Evolutionary conservation across 1,140 invertebrate genomes (phyloP).

Genomic region (Formica exsecta): DNA sequence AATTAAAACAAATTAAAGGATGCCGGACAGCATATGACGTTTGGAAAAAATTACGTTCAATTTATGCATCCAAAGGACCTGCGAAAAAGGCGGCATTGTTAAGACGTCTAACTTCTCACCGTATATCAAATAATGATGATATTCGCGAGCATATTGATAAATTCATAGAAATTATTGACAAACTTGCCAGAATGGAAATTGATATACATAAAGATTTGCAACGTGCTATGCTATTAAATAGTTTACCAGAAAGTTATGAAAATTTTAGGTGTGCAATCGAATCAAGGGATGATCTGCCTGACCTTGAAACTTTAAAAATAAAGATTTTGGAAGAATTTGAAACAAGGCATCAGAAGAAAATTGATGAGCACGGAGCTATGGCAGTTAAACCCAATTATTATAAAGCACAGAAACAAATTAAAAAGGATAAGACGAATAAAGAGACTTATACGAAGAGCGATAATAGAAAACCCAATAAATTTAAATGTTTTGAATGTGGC

Average conservation of each 20-base stretch:
- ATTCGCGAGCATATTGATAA: no score
- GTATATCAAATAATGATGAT: no score
- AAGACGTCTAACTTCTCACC: not conserved
- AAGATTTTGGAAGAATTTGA: no score
- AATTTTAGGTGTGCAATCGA: not conserved
- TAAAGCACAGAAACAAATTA: no score
- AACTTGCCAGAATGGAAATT: not conserved
- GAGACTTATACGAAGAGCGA: no score
- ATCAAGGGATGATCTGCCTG: not conserved
- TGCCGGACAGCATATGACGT: not conserved
- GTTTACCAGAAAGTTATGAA: not conserved
- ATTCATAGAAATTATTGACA: no score
- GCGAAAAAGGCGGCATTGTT: not conserved
- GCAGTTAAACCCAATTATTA: no score
- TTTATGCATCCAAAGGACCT: not conserved
- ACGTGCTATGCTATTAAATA: not conserved
- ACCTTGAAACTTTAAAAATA: not conserved
- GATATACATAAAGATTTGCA: not conserved
- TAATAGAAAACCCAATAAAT: no score
- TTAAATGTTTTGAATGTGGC: no score
- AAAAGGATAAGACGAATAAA: no score
- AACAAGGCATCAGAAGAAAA: no score
- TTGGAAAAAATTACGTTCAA: not conserved
- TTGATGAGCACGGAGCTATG: no score
- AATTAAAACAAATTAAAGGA: not conserved